Conservation (phyloP, 2,888 invertebrate genomes). For the Dusona sp. region DNA sequence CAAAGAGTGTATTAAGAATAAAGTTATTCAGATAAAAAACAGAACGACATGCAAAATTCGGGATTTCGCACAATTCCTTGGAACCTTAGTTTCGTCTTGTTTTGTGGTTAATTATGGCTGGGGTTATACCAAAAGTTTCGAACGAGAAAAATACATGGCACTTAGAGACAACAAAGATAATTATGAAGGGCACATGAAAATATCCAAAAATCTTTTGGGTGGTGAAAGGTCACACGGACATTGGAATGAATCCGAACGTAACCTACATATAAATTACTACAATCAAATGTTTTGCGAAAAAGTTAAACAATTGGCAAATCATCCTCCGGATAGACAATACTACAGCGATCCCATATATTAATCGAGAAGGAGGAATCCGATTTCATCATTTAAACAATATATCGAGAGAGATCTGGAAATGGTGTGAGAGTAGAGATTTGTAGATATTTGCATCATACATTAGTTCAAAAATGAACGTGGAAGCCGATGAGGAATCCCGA, state of each 20-base stretch:
- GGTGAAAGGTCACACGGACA: constrained; percentile 38
- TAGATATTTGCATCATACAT: too few relatives aligned
- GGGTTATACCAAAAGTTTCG: constrained; percentile 40
- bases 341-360: constrained; percentile 54
- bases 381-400: constrained; percentile 68
- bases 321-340: constrained; percentile 49
- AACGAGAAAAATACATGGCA: constrained; percentile 52
- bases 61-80: constrained; percentile 48
- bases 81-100: constrained; percentile 30
- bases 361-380: constrained; percentile 51
- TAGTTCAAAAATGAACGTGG: too few relatives aligned
- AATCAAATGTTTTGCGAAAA: constrained; percentile 57
- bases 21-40: constrained; percentile 9
- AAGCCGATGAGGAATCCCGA: too few relatives aligned
- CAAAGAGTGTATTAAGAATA: constrained; percentile 32
- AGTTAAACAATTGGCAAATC: constrained; percentile 47
- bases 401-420: constrained; percentile 69
- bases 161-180: constrained; percentile 26
- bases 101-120: constrained; percentile 51
- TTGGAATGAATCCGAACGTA: constrained; percentile 10
- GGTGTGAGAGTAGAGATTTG: constrained; percentile 58
- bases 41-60: constrained; percentile 25
- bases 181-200: constrained; percentile 44
- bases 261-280: constrained; percentile 41
- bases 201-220: neutral